Base-by-base conservation (phyloP, 1,140 invertebrate species). In the Mya arenaria region DNA sequence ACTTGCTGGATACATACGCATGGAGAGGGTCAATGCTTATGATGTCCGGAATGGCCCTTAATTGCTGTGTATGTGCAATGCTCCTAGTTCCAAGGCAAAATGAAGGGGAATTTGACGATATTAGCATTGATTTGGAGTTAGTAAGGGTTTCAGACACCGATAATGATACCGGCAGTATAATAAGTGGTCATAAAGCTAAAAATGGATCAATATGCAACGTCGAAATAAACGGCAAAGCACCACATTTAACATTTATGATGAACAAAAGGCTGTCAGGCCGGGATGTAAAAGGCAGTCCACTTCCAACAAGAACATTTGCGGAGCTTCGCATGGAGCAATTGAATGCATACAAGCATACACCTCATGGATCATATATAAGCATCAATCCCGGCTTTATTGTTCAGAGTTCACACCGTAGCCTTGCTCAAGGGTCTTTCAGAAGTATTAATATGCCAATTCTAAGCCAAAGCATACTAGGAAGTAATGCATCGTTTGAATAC, bases 1-100 rank as follows among this genome's bases (percentile, higher is more conserved):
- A 87, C 2, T 92, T 98, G 2, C 94, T 97, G 17, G 89, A 94
- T 0, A 83, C 89, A 0, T 94, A 94, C 36, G 95, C 95, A 4
- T 98, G 97, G 97, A 94, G 95, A 82, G 90, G 91, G 8, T 95
- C 96, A 0, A 88, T 97, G 15, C 56, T 79, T 52, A 75, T 87
- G 36, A n/a, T 81, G 25, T 96, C 98, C 13, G 98, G 97, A 0
- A 92, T 99, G 52, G 97, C 98, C 80, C 94, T 99, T 4, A 97
- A 98, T 28, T 44, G 85, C n/a, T 75, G 62, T 58, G 84, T 85
- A 25, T 78, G 80, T n/a, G 28, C 39, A 13, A 37, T 84, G 13
- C 66, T 84, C 19, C 68, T 69, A 4, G 73, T 72, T 8, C 52
- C 34, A 28, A 48, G 32, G 1, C 3, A 30, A 25, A 28, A 3